Evolutionary conservation across 2,797 vertebrate species (phyloP).

Genomic region (Peromyscus nudipes): DNA sequence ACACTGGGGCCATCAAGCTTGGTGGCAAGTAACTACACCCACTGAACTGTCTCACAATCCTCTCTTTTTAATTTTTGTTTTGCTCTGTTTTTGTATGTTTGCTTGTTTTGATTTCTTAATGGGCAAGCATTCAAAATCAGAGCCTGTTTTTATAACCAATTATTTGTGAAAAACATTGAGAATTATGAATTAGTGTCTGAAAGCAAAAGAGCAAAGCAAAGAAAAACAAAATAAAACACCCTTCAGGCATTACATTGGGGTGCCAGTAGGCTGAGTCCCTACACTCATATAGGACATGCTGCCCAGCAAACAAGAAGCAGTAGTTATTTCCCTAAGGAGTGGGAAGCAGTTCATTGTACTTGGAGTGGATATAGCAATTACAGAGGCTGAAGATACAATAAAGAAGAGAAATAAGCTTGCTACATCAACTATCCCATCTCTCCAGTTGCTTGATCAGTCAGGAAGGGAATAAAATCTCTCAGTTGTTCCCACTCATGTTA

Average conservation of each 20-base stretch:
- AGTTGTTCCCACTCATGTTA: background rate
- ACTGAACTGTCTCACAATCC: background rate
- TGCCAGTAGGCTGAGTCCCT: background rate
- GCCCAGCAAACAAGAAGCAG: too few relatives aligned
- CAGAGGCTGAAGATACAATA: background rate
- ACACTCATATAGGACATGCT: background rate
- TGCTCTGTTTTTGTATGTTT: background rate
- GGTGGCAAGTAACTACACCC: background rate
- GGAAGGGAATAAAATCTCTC: too few relatives aligned
- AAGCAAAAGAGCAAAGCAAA: background rate
- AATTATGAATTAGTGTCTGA: background rate
- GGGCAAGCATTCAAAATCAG: background rate
- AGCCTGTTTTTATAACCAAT: background rate
- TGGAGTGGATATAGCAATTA: background rate
- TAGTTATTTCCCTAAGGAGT: background rate
- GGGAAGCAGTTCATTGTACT: background rate
- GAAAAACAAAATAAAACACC: background rate
- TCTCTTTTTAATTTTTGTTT: too few relatives aligned
- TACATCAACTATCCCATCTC: too few relatives aligned
- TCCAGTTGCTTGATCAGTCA: background rate
- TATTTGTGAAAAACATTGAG: background rate
- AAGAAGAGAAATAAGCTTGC: background rate
- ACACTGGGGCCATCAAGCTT: background rate
- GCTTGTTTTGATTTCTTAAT: background rate
- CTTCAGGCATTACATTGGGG: background rate